These are phyloP conservation scores for Diplazon laetatorius DNA, from an alignment of 2,888 invertebrate genomes.

Conservation along the genomic window DNA sequence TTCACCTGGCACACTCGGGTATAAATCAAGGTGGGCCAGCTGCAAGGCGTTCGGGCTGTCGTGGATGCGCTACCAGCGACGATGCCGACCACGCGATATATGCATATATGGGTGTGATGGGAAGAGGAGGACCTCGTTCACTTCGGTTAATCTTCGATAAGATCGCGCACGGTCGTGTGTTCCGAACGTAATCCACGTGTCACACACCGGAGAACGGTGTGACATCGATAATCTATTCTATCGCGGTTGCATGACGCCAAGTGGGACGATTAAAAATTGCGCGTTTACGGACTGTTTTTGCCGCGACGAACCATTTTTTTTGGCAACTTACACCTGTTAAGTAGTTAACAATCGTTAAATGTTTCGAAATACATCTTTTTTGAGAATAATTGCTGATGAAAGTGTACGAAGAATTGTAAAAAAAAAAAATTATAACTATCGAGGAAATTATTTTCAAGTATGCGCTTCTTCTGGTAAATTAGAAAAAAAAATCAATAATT, in stretches of 20 bases:
- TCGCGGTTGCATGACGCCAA: slow-evolving; percentile 41
- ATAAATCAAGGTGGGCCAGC: slow-evolving; percentile 69
- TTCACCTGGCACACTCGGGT: slow-evolving; percentile 65
- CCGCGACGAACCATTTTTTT: too few relatives aligned
- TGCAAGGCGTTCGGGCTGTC: slow-evolving; percentile 56
- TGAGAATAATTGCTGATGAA: too few relatives aligned
- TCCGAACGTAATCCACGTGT: slow-evolving; percentile 23
- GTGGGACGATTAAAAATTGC: slow-evolving; percentile 26
- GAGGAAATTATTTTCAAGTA: too few relatives aligned
- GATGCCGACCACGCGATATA: background rate
- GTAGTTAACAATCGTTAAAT: too few relatives aligned
- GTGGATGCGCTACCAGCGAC: slow-evolving; percentile 36
- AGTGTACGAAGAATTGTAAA: too few relatives aligned
- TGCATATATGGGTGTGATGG: slow-evolving; percentile 8
- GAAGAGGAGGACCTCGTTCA: slow-evolving; percentile 18
- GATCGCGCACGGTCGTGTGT: slow-evolving; percentile 37
- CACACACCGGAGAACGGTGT: slow-evolving; percentile 19
- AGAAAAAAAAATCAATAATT: too few relatives aligned
- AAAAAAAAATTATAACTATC: too few relatives aligned
- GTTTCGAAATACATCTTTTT: too few relatives aligned
- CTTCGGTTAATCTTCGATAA: slow-evolving; percentile 26
- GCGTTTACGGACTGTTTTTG: too few relatives aligned
- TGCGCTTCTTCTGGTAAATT: too few relatives aligned
- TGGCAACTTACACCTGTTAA: too few relatives aligned
- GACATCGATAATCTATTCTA: slow-evolving; percentile 44